Percentiles rank a stretch among this genome's conserved stretches.
Evolutionary conservation across 2,797 vertebrate species (phyloP).

Genomic region (Sarcoramphus papa): DNA sequence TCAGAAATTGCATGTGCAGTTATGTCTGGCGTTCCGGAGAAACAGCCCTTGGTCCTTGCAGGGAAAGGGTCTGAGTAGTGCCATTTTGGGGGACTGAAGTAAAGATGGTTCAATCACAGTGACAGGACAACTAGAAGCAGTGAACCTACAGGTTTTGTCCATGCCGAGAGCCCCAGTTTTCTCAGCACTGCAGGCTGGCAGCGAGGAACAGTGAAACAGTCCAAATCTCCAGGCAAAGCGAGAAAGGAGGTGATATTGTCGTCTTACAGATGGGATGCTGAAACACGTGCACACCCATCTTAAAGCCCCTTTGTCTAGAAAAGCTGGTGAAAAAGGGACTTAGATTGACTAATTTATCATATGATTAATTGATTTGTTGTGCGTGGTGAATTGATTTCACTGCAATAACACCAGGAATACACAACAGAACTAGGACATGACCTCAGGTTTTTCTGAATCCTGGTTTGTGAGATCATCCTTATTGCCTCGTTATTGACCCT

Average conservation of each 20-base stretch:
- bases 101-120: not conserved
- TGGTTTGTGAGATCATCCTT: not conserved
- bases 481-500: not conserved
- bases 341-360: not conserved
- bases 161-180: not conserved
- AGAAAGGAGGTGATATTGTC: not conserved
- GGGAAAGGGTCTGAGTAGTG: not conserved
- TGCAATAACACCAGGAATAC: not conserved
- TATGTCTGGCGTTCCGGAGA: not conserved
- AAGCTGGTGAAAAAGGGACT: not conserved
- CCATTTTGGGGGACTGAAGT: not conserved
- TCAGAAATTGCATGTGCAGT: not conserved
- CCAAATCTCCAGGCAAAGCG: not conserved
- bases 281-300: not conserved
- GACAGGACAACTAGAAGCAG: not conserved
- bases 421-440: not conserved
- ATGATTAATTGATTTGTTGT: not conserved
- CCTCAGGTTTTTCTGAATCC: not conserved
- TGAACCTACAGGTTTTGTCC: not conserved
- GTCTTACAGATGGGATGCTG: not conserved
- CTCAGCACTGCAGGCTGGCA: not conserved
- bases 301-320: not conserved
- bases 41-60: not conserved
- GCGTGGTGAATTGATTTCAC: not conserved
- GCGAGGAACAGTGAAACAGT: not conserved